phyloP scores from a whole-genome alignment of 2,888 invertebrate species.

The Ptilodon capucinus region DNA sequence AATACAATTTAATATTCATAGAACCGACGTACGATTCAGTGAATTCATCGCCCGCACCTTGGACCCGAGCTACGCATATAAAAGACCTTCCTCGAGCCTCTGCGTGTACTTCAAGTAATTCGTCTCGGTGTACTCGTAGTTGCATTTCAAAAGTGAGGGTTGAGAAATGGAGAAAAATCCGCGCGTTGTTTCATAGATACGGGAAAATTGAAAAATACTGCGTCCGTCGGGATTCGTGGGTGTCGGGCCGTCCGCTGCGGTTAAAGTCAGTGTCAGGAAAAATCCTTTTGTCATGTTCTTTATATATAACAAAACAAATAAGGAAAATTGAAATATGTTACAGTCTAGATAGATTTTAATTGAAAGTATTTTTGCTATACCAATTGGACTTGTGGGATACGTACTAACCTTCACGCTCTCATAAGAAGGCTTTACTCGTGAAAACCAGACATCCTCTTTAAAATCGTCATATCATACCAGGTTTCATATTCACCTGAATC shows the following conservation, averaged over 20 bases:
- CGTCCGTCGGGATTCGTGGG: constrained; percentile 50
- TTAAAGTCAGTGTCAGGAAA: constrained; percentile 51
- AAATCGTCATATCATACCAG: no score
- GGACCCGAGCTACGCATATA: constrained; percentile 74
- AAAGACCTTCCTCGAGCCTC: constrained; percentile 73
- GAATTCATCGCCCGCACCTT: constrained; percentile 79
- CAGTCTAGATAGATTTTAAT: no score
- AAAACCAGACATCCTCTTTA: no score
- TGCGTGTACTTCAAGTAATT: constrained; percentile 76
- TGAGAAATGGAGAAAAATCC: constrained; percentile 58
- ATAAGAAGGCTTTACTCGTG: no score
- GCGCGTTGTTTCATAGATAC: constrained; percentile 62
- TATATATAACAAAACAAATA: no score
- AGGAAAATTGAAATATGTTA: no score
- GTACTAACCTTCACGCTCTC: no score
- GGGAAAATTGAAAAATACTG: constrained; percentile 72
- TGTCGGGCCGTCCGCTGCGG: constrained; percentile 26
- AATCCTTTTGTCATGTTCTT: constrained; percentile 25
- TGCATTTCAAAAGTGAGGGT: constrained; percentile 66
- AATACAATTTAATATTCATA: constrained; percentile 82
- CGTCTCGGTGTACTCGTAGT: constrained; percentile 71
- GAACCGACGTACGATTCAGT: constrained; percentile 78
- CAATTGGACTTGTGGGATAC: no score
- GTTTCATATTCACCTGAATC: constrained; percentile 86
- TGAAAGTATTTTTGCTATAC: no score